These are phyloP conservation scores for Pseudomugil tenellus DNA, from an alignment of 2,797 vertebrate species.

Conservation along the genomic window DNA sequence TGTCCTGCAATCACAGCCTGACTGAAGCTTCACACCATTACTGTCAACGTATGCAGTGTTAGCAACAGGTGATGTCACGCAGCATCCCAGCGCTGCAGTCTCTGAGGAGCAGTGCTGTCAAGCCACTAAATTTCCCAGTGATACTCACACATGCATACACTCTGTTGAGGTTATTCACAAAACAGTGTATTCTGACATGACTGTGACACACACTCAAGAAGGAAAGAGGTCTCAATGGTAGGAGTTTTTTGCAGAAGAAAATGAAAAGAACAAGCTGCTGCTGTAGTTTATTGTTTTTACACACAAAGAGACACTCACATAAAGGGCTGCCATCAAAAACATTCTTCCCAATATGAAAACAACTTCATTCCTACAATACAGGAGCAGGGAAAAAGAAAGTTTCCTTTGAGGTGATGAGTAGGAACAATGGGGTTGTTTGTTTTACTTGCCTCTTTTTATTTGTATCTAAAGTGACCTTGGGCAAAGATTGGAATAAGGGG, in stretches of 20 bases:
- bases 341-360: conserved; percentile 19
- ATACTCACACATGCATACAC: conserved; percentile 28
- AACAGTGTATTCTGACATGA: conserved; percentile 16
- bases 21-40: conserved; percentile 19
- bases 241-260: conserved; percentile 20
- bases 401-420: conserved; percentile 26
- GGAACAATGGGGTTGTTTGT: conserved; percentile 45
- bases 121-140: conserved; percentile 33
- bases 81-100: conserved; percentile 65
- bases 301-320: conserved; percentile 5
- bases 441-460: conserved; percentile 50
- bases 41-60: conserved; percentile 58
- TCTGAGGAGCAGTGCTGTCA: conserved; percentile 54
- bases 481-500: conserved; percentile 50
- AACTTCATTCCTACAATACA: conserved; percentile 14
- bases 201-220: conserved; percentile 26
- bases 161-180: conserved; percentile 3
- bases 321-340: conserved; percentile 4
- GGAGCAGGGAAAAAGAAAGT: conserved; percentile 14
- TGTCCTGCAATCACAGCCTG: conserved; percentile 21
- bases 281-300: conserved; percentile 27
- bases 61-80: conserved; percentile 74
- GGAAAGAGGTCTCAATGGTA: conserved; percentile 24
- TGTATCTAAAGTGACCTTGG: conserved; percentile 67
- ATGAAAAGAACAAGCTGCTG: conserved; percentile 19